Percentiles rank a stretch among this genome's conserved stretches.
phyloP scores from a whole-genome alignment of 2,113 vertebrate genomes.

The Elachura formosa region DNA sequence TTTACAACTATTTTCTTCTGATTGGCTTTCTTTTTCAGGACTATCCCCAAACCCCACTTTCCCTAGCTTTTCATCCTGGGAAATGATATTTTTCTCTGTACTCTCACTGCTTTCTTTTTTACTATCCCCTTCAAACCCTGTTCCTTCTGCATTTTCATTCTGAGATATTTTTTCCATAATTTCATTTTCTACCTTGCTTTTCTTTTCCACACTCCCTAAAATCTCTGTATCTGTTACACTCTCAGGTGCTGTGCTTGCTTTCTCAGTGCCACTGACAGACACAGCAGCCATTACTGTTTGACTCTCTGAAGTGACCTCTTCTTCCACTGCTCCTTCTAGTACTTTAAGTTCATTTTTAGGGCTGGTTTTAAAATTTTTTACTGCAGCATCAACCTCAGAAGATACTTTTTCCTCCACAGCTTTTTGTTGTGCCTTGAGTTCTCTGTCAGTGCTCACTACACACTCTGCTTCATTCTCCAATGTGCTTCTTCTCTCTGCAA shows the following conservation, averaged over 20 bases:
- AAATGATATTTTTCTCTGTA: background rate
- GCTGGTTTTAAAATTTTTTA: background rate
- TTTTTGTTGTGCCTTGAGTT: background rate
- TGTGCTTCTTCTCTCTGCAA: background rate
- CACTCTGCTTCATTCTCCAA: background rate
- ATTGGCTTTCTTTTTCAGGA: background rate
- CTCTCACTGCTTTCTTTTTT: background rate
- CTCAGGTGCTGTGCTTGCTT: background rate
- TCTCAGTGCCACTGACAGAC: background rate
- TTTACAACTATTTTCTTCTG: background rate
- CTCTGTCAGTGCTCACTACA: background rate
- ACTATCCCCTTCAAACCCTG: background rate
- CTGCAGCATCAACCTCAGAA: background rate
- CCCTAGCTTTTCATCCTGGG: background rate
- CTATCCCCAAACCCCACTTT: background rate
- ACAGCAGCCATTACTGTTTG: fast-evolving
- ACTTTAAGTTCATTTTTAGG: background rate
- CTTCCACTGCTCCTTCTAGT: background rate
- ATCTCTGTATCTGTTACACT: background rate
- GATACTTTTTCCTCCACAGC: background rate
- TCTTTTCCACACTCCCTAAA: background rate
- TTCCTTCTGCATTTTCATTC: background rate
- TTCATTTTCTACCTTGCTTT: background rate
- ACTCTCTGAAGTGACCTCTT: background rate
- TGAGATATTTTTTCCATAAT: background rate